These are phyloP conservation scores for Panthera uncia DNA, from an alignment of 2,113 vertebrate genomes.

Conservation along the genomic window DNA sequence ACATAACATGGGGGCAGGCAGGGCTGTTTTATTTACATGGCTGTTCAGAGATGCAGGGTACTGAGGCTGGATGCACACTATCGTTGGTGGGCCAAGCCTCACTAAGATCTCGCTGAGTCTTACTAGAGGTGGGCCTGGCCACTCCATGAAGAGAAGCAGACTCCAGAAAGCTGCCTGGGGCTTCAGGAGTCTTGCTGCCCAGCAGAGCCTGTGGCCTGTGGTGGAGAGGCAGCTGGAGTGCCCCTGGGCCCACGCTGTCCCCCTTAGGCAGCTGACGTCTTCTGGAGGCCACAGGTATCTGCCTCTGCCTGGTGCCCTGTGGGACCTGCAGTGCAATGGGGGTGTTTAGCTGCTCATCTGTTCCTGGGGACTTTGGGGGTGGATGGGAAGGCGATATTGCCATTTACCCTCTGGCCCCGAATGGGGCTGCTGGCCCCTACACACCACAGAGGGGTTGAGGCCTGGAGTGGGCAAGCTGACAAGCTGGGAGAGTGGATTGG, in stretches of 20 bases:
- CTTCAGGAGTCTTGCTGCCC: not conserved
- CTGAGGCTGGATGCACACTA: not conserved
- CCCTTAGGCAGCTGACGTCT: not conserved
- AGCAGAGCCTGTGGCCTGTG: not conserved
- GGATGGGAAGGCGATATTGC: not conserved
- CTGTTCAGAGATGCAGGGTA: not conserved
- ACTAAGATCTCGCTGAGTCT: not conserved
- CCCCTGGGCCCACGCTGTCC: not conserved
- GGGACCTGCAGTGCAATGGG: not conserved
- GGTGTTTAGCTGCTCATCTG: not conserved
- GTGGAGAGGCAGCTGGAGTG: not conserved
- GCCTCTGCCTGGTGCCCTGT: not conserved
- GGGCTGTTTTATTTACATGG: not conserved
- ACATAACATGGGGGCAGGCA: not conserved
- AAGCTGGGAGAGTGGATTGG: not conserved
- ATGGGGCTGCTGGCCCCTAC: not conserved
- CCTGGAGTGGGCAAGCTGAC: not conserved
- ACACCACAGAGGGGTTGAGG: not conserved
- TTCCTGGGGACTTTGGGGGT: not conserved
- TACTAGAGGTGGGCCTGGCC: fast-evolving
- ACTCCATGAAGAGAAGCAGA: not conserved
- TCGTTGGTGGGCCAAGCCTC: not conserved
- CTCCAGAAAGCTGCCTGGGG: not conserved
- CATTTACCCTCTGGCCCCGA: not conserved
- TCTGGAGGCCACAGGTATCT: not conserved